phyloP scores from a whole-genome alignment of 2,888 invertebrate species.

The Drosophila seclusa region DNA sequence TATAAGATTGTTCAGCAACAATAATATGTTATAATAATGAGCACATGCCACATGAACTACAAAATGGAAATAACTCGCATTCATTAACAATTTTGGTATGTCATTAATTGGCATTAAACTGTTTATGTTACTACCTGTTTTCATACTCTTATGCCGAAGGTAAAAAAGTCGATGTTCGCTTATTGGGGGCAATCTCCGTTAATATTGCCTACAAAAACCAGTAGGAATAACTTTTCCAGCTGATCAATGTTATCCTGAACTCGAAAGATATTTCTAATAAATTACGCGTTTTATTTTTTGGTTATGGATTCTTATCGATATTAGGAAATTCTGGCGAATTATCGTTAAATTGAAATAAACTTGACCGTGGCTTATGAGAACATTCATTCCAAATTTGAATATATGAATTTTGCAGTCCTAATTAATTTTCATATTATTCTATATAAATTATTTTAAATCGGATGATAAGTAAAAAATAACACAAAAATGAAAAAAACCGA shows the following conservation, averaged over 20 bases:
- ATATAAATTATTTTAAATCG: not conserved
- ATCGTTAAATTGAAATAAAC: not conserved
- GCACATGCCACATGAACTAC: conserved; percentile 25
- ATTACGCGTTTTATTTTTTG: not conserved
- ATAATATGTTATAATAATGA: not conserved
- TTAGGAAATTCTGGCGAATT: not conserved
- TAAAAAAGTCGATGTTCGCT: not conserved
- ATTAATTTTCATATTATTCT: not conserved
- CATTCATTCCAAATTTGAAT: not conserved
- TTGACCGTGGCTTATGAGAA: not conserved
- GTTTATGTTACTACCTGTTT: conserved; percentile 1
- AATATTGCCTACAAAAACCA: not conserved
- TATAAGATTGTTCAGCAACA: not conserved
- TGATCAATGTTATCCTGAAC: not conserved
- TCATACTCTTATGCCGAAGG: not conserved
- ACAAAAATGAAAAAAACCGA: not conserved
- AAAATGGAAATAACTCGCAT: conserved; percentile 57
- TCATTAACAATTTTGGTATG: conserved; percentile 45
- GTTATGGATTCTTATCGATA: not conserved
- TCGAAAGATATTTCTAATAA: not conserved
- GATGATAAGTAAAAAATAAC: not conserved
- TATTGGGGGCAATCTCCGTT: not conserved
- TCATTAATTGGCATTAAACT: conserved; percentile 23
- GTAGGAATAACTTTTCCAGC: not conserved
- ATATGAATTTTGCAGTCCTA: not conserved